Percentiles rank a stretch among this genome's conserved stretches.
Conservation (phyloP, 2,797 vertebrate genomes). For the Rhadinocentrus ornatus region DNA sequence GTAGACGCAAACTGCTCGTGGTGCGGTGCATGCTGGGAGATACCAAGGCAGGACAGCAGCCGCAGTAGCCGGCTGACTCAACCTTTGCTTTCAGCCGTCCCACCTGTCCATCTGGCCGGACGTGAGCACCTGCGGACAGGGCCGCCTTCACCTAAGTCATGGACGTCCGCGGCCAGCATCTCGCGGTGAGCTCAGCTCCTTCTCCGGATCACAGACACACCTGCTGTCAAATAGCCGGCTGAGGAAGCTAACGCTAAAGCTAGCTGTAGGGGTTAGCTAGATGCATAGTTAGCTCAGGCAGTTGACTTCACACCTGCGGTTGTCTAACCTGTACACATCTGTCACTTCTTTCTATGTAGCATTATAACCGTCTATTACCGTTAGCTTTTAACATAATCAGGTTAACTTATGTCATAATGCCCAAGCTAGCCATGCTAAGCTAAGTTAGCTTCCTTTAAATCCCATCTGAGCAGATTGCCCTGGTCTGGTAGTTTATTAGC, state of each 20-base stretch:
- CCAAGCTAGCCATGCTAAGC: constrained; percentile 27
- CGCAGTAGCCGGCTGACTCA: constrained; percentile 59
- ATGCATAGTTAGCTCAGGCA: constrained; percentile 60
- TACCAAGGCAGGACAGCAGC: constrained; percentile 37
- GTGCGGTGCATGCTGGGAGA: constrained; percentile 80
- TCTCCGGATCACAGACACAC: constrained; percentile 5
- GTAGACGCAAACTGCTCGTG: background rate
- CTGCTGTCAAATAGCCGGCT: constrained; percentile 55
- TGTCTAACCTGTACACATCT: background rate
- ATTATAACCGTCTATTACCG: background rate
- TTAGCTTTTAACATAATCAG: background rate
- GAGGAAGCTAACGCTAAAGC: constrained; percentile 36
- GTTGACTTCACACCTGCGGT: constrained; percentile 8
- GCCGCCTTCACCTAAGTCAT: constrained; percentile 53
- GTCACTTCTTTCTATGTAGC: background rate
- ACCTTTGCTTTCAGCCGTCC: constrained; percentile 46
- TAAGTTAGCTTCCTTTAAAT: constrained; percentile 25
- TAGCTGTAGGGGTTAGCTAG: constrained; percentile 56
- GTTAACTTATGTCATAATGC: background rate
- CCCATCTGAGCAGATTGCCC: background rate
- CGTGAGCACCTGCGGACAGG: constrained; percentile 16
- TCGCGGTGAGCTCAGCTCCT: constrained; percentile 63
- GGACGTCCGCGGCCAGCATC: constrained; percentile 39
- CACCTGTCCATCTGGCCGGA: background rate
- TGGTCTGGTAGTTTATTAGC: constrained; percentile 27